Percentiles rank a stretch among this genome's conserved stretches.
phyloP scores from a whole-genome alignment of 2,797 vertebrate species.

The Leptoclinus maculatus region DNA sequence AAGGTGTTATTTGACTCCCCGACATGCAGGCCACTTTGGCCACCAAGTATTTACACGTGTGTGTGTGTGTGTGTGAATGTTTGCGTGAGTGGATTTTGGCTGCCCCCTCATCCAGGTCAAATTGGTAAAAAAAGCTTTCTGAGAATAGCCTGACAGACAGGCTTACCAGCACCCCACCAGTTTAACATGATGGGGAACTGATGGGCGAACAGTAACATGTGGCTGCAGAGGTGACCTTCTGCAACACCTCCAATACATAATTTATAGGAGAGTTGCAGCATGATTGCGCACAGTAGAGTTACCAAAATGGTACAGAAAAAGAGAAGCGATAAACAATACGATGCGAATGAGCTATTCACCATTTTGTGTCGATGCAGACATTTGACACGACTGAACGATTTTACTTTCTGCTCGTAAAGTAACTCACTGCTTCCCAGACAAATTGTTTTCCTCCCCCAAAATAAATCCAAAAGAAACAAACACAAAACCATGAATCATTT shows the following conservation, averaged over 20 bases:
- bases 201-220: conserved; percentile 38
- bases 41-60: conserved; percentile 55
- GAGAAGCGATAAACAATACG: background rate
- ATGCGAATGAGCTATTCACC: background rate
- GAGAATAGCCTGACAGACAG: conserved; percentile 63
- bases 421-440: conserved; percentile 7
- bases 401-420: conserved; percentile 22
- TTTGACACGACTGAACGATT: background rate
- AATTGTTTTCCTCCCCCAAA: conserved; percentile 24
- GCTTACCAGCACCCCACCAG: conserved; percentile 22
- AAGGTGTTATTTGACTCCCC: conserved; percentile 57
- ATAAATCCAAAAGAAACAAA: conserved; percentile 34
- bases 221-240: conserved; percentile 46
- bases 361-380: conserved; percentile 13
- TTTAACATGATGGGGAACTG: conserved; percentile 43
- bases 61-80: conserved; percentile 26
- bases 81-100: conserved; percentile 51
- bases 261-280: conserved; percentile 11
- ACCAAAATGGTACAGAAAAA: background rate
- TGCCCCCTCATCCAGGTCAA: conserved; percentile 58
- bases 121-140: conserved; percentile 69
- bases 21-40: conserved; percentile 50
- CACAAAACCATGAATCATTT: conserved; percentile 43
- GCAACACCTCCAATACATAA: conserved; percentile 15
- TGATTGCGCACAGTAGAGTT: background rate